Evolutionary conservation across 2,113 vertebrate species (phyloP), one percentile per base, ranked within the genome.

Genomic region (Brachyhypopomus occidentalis): DNA sequence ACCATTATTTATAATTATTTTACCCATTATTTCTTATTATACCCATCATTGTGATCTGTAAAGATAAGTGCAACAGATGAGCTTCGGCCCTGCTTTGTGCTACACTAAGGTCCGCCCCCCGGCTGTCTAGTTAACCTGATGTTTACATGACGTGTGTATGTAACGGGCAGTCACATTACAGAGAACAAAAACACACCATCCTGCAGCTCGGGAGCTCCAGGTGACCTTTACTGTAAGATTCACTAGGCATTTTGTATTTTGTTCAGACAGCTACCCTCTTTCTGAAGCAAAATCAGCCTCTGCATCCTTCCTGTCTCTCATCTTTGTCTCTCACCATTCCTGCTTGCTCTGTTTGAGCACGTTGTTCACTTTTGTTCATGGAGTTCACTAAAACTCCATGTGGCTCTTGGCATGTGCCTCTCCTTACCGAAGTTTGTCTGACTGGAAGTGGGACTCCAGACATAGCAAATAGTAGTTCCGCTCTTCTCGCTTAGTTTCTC

Each of bases 351-450:
- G 16, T 71, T 60, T 62, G 27, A 38, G 16, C 25, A n/a, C 62
- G 69, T 23, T 60, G 52, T 69, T 69, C 6, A 70, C 16, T 66
- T 72, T 25, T 45, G 79, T 58, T 36, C 20, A 56, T 69, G 20
- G 34, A 22, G 16, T 60, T 20, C 34, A 71, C 12, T 11, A 52
- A 52, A 11, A 14, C 12, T 52, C 45, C 30, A 30, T 30, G 30
- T 30, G 30, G 2, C 30, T 30, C 30, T 30, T 52, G 12, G 45
- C 58, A 48, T 45, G 22, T 76, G 66, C 34, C 14, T 36, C 52
- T 58, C 34, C 67, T 48, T 67, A 75, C n/a, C 25, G 38, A 75
- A 41, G 23, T 72, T 80, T 52, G 9, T 66, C 4, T 41, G 63
- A 59, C 30, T 52, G 36, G 22, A 8, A 41, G 19, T 22, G 36